Evolutionary conservation across 2,888 invertebrate genomes (phyloP).

Genomic region (Leptopilina myrica): DNA sequence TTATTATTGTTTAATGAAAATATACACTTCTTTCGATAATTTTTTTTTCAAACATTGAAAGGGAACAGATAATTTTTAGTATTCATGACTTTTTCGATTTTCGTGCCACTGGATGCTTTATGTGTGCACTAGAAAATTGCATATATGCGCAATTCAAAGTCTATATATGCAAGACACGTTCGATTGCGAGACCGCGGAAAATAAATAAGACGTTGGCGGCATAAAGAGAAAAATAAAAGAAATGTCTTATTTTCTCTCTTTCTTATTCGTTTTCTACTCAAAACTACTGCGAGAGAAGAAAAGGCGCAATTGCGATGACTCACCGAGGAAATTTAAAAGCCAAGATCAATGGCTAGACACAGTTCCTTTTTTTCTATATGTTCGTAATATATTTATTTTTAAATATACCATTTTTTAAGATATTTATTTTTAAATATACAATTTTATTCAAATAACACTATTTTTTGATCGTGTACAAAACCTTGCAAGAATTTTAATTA

Average conservation of each 20-base stretch:
- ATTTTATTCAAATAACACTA: too few species aligned
- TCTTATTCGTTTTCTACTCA: constrained; percentile 6
- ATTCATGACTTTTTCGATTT: constrained; percentile 11
- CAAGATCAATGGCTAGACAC: constrained; percentile 49
- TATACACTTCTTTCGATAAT: too few species aligned
- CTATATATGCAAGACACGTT: constrained; percentile 52
- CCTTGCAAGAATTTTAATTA: too few species aligned
- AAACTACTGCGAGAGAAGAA: constrained; percentile 45
- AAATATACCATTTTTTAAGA: too few species aligned
- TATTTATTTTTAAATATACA: too few species aligned
- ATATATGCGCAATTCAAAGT: constrained; percentile 23
- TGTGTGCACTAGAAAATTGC: constrained; percentile 22
- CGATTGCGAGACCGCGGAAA: constrained; percentile 47
- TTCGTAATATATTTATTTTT: too few species aligned
- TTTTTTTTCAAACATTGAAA: too few species aligned
- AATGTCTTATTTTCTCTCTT: constrained; percentile 41
- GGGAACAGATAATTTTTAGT: neutral
- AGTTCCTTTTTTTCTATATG: too few species aligned
- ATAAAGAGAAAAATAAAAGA: constrained; percentile 44
- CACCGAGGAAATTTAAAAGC: constrained; percentile 51
- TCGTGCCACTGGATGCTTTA: neutral
- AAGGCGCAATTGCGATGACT: constrained; percentile 46
- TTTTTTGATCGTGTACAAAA: too few species aligned
- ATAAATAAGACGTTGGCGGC: constrained; percentile 48
- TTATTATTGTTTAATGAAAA: too few species aligned